A percentile compares a stretch with the other conserved stretches of the same genome.
These are phyloP conservation scores for Nasonia longicornis DNA, from an alignment of 1,140 invertebrate genomes.

Conservation along the genomic window DNA sequence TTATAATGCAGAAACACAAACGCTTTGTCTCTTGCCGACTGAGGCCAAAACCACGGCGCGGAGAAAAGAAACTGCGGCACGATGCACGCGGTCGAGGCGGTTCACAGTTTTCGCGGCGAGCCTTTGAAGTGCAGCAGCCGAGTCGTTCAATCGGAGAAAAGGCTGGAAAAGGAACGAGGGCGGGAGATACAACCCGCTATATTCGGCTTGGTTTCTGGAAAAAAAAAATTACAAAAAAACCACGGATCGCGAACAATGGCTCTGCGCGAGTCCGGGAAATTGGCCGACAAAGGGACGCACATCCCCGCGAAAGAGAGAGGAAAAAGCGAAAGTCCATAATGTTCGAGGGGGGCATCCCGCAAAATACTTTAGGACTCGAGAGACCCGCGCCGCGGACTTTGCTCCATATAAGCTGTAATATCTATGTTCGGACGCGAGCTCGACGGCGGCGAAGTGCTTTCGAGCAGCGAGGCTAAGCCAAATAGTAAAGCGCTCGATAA, in stretches of 20 bases:
- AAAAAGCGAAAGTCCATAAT: constrained; percentile 20
- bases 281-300: constrained; percentile 4
- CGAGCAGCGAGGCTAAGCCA: constrained; percentile 41
- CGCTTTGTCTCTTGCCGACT: neutral
- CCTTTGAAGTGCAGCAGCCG: constrained; percentile 1
- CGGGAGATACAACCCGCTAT: neutral
- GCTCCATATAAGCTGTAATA: constrained; percentile 37
- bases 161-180: neutral
- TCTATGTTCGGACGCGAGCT: constrained; percentile 39
- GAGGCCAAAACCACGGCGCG: neutral
- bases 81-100: neutral
- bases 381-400: neutral
- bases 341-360: constrained; percentile 19
- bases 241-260: neutral
- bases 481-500: constrained; percentile 48
- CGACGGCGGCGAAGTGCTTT: constrained; percentile 37
- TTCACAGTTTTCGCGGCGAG: constrained; percentile 17
- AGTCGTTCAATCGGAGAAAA: neutral
- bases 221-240: neutral
- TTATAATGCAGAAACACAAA: neutral
- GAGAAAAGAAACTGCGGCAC: neutral
- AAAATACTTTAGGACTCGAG: constrained; percentile 28
- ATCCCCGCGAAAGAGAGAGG: neutral
- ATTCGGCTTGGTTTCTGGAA: neutral
- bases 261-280: constrained; percentile 8